These are phyloP conservation scores for Fissipunctia ypsillon DNA, from an alignment of 2,888 invertebrate species.

Conservation along the genomic window DNA sequence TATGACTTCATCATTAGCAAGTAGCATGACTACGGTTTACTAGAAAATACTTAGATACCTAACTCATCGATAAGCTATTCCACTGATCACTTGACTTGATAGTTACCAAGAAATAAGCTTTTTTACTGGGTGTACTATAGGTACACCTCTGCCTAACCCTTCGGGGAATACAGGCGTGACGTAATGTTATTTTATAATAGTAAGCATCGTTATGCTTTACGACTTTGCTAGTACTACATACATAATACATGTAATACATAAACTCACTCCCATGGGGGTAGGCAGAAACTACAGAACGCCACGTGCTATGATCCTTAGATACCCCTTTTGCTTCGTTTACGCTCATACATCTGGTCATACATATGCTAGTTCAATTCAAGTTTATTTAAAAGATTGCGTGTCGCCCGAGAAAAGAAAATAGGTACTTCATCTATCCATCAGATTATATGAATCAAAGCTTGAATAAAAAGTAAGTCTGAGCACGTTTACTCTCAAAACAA, in stretches of 20 bases:
- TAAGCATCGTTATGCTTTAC: not conserved
- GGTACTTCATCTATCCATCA: not conserved
- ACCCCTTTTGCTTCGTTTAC: too few species aligned
- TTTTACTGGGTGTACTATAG: not conserved
- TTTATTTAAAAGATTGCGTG: not conserved
- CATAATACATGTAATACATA: too few species aligned
- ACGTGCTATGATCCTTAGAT: too few species aligned
- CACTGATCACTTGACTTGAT: not conserved
- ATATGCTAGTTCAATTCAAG: not conserved
- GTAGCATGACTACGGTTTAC: not conserved
- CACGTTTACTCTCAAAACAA: slow-evolving; percentile 22
- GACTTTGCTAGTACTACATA: too few species aligned
- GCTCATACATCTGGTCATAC: too few species aligned
- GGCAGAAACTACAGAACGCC: too few species aligned
- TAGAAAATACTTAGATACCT: not conserved
- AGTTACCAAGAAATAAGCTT: slow-evolving; percentile 3
- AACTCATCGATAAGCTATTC: not conserved
- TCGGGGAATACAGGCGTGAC: not conserved
- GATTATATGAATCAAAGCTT: not conserved
- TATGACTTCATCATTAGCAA: not conserved
- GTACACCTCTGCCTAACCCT: not conserved
- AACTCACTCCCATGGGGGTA: too few species aligned
- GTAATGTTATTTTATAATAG: not conserved
- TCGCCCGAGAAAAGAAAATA: not conserved
- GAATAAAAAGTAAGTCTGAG: slow-evolving; percentile 11